Percentiles rank a stretch among this genome's conserved stretches.
phyloP scores from a whole-genome alignment of 23 tunicate genomes.

The Botrylloides violaceus region DNA sequence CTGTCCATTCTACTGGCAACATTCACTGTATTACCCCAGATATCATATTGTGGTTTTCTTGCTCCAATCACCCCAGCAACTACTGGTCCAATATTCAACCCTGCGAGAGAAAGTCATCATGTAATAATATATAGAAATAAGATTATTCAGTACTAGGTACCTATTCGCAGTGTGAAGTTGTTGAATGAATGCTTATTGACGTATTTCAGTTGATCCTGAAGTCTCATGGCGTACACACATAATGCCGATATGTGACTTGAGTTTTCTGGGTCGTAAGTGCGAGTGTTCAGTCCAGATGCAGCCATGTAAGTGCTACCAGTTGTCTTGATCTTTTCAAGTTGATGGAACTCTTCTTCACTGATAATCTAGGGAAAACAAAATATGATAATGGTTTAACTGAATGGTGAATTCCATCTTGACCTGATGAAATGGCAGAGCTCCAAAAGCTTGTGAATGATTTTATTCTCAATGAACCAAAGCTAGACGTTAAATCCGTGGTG shows the following conservation, averaged over 20 bases:
- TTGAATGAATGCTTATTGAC: slow-evolving; percentile 48
- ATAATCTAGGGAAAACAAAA: no score
- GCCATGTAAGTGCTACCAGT: slow-evolving; percentile 98
- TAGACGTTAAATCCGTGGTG: no score
- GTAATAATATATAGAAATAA: background rate
- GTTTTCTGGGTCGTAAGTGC: slow-evolving; percentile 46
- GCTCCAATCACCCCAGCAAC: slow-evolving; percentile 47
- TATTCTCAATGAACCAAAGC: no score
- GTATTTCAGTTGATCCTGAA: slow-evolving; percentile 78
- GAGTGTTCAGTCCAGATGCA: slow-evolving; percentile 67
- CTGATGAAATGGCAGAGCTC: no score
- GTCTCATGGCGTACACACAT: slow-evolving; percentile 69
- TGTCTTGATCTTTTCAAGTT: slow-evolving; percentile 93
- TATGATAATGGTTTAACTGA: no score
- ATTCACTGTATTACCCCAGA: slow-evolving; percentile 89
- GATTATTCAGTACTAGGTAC: slow-evolving; percentile 19
- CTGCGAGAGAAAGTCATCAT: slow-evolving; percentile 4
- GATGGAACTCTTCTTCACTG: slow-evolving; percentile 78
- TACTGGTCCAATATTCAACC: slow-evolving; percentile 77
- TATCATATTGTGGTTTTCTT: slow-evolving; percentile 64
- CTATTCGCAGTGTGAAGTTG: slow-evolving; percentile 45
- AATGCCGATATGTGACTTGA: slow-evolving; percentile 40
- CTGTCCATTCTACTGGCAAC: slow-evolving; percentile 97
- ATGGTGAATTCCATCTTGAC: no score
- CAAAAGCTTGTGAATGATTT: no score